Evolutionary conservation across 2,888 invertebrate species (phyloP).

Genomic region (Andrena fulva): DNA sequence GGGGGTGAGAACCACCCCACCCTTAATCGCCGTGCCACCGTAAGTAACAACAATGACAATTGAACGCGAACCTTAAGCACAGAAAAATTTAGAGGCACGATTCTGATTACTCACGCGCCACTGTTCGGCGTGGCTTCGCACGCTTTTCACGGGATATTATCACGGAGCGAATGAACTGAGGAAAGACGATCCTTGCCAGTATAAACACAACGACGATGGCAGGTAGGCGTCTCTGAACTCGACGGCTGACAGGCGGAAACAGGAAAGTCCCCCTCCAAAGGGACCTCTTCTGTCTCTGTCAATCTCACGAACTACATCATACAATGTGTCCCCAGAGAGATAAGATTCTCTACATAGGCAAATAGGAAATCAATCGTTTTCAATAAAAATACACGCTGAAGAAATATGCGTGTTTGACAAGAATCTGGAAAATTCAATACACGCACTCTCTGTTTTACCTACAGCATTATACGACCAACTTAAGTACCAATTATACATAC

Average conservation of each 20-base stretch:
- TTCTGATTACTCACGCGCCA: slow-evolving; percentile 61
- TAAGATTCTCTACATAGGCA: not conserved
- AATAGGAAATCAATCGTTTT: not conserved
- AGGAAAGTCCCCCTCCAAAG: slow-evolving; percentile 76
- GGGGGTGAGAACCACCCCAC: slow-evolving; percentile 81
- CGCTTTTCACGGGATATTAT: slow-evolving; percentile 50
- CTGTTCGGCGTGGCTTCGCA: slow-evolving; percentile 47
- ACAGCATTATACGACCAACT: no score
- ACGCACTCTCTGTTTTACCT: no score
- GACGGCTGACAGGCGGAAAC: slow-evolving; percentile 81
- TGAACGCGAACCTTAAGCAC: not conserved
- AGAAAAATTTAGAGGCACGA: not conserved
- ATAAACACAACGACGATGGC: slow-evolving; percentile 57
- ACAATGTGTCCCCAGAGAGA: slow-evolving; percentile 23
- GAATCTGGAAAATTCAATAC: no score
- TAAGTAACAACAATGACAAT: slow-evolving; percentile 58
- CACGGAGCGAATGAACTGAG: slow-evolving; percentile 26
- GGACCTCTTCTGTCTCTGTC: slow-evolving; percentile 50
- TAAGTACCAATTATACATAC: no score
- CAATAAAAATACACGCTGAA: not conserved
- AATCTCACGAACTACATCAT: slow-evolving; percentile 25
- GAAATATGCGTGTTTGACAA: not conserved
- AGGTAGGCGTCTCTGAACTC: slow-evolving; percentile 68
- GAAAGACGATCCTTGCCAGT: slow-evolving; percentile 40
- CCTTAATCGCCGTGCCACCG: slow-evolving; percentile 66